phyloP scores from a whole-genome alignment of 2,797 vertebrate species.

The Leptodactylus fallax region DNA sequence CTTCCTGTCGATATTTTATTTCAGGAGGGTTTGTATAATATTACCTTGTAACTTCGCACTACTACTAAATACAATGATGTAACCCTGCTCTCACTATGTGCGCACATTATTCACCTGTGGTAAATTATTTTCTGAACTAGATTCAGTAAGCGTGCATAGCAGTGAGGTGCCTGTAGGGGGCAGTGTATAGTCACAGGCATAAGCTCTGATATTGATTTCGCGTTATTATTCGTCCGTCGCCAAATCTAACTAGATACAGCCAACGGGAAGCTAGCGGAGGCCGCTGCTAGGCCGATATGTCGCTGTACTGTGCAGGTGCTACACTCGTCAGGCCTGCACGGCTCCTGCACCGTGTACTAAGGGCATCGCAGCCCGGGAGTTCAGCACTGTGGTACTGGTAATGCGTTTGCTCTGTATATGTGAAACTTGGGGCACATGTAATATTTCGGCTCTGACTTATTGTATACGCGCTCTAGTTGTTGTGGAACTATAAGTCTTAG shows the following conservation, averaged over 20 bases:
- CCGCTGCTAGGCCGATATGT: background rate
- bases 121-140: too few relatives aligned
- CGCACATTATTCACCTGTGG: too few relatives aligned
- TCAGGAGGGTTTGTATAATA: too few relatives aligned
- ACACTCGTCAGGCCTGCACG: background rate
- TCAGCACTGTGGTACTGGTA: constrained; percentile 6
- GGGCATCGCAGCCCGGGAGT: background rate
- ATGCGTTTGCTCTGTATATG: background rate
- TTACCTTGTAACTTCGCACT: too few relatives aligned
- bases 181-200: background rate
- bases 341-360: background rate
- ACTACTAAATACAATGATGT: too few relatives aligned
- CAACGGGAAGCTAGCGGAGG: background rate
- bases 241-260: too few relatives aligned
- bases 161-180: constrained; percentile 20
- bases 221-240: background rate
- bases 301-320: background rate
- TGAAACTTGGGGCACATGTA: too few relatives aligned
- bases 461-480: too few relatives aligned
- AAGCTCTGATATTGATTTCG: background rate
- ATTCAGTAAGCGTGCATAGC: background rate
- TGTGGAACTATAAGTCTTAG: too few relatives aligned
- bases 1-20: too few relatives aligned
- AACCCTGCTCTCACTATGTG: too few relatives aligned
- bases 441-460: too few relatives aligned